A percentile compares a stretch with the other conserved stretches of the same genome.
phyloP scores from a whole-genome alignment of 2,888 invertebrate species.

The Mellilla xanthometata region DNA sequence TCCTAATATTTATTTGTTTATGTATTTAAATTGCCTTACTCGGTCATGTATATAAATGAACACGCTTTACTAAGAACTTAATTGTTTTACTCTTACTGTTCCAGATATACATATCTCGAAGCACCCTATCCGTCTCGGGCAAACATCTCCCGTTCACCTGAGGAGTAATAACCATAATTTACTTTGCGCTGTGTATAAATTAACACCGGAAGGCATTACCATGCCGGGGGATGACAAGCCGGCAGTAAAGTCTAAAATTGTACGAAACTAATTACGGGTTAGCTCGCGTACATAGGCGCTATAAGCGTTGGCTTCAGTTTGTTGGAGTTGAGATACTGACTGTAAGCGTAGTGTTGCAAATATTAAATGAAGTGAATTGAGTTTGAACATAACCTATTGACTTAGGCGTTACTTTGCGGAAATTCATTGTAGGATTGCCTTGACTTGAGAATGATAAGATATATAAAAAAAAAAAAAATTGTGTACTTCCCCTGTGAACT shows the following conservation, averaged over 20 bases:
- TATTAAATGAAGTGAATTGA: no score
- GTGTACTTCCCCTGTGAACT: no score
- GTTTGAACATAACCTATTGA: no score
- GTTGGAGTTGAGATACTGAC: constrained; percentile 26
- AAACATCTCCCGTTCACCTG: constrained; percentile 30
- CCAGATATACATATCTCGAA: not conserved
- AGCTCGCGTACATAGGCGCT: constrained; percentile 42
- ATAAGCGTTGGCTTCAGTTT: constrained; percentile 20
- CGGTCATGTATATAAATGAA: no score
- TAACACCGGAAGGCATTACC: constrained; percentile 64
- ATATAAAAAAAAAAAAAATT: no score
- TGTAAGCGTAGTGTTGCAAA: not conserved
- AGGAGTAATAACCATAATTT: constrained; percentile 52
- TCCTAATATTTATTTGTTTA: no score
- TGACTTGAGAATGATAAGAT: no score
- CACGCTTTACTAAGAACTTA: no score
- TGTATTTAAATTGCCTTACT: no score
- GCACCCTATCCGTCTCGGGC: constrained; percentile 27
- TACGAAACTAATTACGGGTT: constrained; percentile 66
- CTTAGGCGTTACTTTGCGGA: no score
- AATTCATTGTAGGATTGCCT: no score
- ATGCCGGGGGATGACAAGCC: constrained; percentile 52
- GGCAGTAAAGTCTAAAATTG: constrained; percentile 69
- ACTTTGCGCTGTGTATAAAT: constrained; percentile 56
- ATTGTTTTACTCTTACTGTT: not conserved